Evolutionary conservation across 2,797 vertebrate species (phyloP).

Genomic region (Pelodytes ibericus): DNA sequence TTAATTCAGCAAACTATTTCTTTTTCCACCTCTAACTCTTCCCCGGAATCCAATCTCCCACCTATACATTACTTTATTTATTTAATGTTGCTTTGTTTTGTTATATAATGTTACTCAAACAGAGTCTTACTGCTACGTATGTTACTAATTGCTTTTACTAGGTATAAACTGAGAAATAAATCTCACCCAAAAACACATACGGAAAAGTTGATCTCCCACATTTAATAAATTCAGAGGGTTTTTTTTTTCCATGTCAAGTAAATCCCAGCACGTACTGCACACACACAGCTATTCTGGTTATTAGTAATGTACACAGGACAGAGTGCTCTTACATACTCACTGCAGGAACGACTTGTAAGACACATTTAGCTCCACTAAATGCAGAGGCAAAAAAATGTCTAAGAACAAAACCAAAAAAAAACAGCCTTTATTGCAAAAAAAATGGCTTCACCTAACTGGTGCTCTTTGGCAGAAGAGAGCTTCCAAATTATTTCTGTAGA

Average conservation of each 20-base stretch:
- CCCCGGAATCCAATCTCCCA: too few species aligned
- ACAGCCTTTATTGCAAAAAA: too few species aligned
- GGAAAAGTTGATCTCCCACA: background rate
- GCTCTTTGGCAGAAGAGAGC: too few species aligned
- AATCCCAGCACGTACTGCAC: conserved; percentile 3
- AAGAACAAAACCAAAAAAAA: too few species aligned
- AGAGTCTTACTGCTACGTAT: background rate
- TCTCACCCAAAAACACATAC: background rate
- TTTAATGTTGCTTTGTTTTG: too few species aligned
- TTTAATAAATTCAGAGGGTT: background rate
- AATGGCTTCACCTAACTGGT: too few species aligned
- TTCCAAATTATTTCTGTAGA: too few species aligned
- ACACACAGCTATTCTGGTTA: background rate
- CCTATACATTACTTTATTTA: too few species aligned
- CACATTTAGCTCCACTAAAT: too few species aligned
- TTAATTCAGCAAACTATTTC: background rate
- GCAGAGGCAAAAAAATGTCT: too few species aligned
- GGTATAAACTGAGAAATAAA: conserved; percentile 35
- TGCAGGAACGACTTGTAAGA: background rate
- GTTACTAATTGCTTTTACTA: background rate
- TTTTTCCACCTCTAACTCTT: background rate
- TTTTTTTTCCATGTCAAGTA: background rate
- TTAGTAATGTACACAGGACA: background rate
- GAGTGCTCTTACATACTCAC: background rate
- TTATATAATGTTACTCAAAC: too few species aligned